A percentile compares a stretch with the other conserved stretches of the same genome.
Conservation (phyloP, 1,140 invertebrate genomes). For the Pseudachorutes palmiensis region DNA sequence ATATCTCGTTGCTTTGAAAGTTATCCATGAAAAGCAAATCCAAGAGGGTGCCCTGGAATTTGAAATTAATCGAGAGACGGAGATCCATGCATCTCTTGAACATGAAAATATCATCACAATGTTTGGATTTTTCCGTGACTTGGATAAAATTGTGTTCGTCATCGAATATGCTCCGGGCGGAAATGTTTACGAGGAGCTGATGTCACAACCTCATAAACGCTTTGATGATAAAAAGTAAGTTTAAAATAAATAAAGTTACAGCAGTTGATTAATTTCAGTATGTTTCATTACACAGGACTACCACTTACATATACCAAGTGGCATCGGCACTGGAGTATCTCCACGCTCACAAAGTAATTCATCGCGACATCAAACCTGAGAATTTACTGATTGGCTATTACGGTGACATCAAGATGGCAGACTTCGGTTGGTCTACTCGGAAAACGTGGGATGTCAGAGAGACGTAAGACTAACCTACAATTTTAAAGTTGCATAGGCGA, state of each 20-base stretch:
- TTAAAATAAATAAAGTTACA: background rate
- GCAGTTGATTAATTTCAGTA: slow-evolving; percentile 26
- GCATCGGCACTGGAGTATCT: slow-evolving; percentile 52
- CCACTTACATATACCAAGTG: slow-evolving; percentile 40
- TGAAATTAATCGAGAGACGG: slow-evolving; percentile 83
- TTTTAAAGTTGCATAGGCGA: background rate
- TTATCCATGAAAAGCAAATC: slow-evolving; percentile 76
- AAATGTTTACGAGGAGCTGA: slow-evolving; percentile 74
- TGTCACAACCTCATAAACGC: slow-evolving; percentile 55
- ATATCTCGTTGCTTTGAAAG: slow-evolving; percentile 84
- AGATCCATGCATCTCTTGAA: slow-evolving; percentile 85
- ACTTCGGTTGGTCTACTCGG: slow-evolving; percentile 40
- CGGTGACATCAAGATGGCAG: slow-evolving; percentile 31
- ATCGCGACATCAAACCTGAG: slow-evolving; percentile 47
- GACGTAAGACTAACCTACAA: background rate
- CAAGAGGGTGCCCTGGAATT: slow-evolving; percentile 64
- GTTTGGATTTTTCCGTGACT: slow-evolving; percentile 85
- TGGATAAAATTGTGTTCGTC: slow-evolving; percentile 77
- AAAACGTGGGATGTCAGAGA: slow-evolving; percentile 40
- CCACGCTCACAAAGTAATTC: slow-evolving; percentile 47
- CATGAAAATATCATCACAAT: slow-evolving; percentile 86
- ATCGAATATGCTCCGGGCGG: slow-evolving; percentile 87
- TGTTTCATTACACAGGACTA: slow-evolving; percentile 29
- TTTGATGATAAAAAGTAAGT: slow-evolving; percentile 46
- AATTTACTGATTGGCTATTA: slow-evolving; percentile 30